Percentiles rank a stretch among this genome's conserved stretches.
Conservation (phyloP, 2,113 vertebrate genomes). For the Dolichotis patagonum region DNA sequence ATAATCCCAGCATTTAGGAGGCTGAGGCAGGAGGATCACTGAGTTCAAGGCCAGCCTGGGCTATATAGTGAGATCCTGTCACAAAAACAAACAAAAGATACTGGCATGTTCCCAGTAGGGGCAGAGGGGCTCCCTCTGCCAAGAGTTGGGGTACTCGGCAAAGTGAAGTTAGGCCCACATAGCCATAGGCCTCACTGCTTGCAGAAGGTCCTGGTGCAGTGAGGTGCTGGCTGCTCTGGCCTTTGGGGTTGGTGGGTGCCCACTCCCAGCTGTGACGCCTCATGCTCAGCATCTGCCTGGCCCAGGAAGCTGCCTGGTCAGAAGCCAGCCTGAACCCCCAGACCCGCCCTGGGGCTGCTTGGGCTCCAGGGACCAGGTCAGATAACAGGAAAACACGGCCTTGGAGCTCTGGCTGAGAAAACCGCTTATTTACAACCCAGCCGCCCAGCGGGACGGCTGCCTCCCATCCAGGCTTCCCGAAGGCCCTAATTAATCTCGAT, state of each 20-base stretch:
- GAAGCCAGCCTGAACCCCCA: neutral
- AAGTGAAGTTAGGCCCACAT: neutral
- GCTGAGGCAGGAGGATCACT: neutral
- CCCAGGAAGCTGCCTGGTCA: neutral
- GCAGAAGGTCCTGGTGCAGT: neutral
- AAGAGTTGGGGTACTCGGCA: rapidly evolving
- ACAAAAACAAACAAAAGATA: neutral
- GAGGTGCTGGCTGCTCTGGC: neutral
- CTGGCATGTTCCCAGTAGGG: no score
- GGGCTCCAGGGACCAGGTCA: neutral
- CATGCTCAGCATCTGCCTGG: neutral
- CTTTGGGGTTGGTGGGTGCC: no score
- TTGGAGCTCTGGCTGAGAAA: constrained; percentile 16
- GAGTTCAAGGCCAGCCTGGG: neutral
- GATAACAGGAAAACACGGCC: constrained; percentile 15
- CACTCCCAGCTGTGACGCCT: neutral
- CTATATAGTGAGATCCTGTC: neutral
- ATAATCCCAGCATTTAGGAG: neutral
- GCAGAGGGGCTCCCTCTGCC: neutral
- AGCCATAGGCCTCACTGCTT: rapidly evolving
- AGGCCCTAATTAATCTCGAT: constrained; percentile 75
- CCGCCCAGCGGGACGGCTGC: constrained; percentile 36
- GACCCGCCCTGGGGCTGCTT: neutral
- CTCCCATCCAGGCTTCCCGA: constrained; percentile 48
- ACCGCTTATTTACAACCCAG: constrained; percentile 73